These are phyloP conservation scores for Fregata magnificens DNA, from an alignment of 2,113 vertebrate species.

Conservation along the genomic window DNA sequence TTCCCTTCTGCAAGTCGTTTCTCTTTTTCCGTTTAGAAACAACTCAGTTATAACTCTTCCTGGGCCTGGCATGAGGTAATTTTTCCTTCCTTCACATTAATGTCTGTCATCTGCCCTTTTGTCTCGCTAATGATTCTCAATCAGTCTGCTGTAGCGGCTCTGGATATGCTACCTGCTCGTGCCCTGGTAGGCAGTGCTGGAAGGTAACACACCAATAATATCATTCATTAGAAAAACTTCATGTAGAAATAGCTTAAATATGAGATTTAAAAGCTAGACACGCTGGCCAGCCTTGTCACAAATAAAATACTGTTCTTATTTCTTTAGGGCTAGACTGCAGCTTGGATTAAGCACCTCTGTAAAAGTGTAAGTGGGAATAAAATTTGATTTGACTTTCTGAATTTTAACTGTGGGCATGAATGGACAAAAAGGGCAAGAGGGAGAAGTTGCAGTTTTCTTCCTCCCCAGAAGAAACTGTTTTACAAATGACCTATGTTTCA, in stretches of 20 bases:
- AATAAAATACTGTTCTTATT: background rate
- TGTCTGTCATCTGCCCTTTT: slow-evolving; percentile 16
- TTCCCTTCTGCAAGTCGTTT: background rate
- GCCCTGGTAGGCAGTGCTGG: background rate
- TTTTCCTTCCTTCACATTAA: slow-evolving; percentile 15
- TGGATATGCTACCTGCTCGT: background rate
- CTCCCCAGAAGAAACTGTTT: background rate
- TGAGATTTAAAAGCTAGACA: background rate
- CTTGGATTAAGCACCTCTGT: background rate
- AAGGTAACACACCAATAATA: background rate
- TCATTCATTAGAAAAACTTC: background rate
- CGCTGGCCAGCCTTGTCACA: background rate
- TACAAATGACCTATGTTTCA: background rate
- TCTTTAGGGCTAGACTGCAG: background rate
- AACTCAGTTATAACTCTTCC: background rate
- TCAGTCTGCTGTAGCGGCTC: background rate
- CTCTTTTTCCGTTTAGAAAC: background rate
- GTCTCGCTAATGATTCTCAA: background rate
- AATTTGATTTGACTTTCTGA: background rate
- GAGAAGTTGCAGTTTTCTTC: background rate
- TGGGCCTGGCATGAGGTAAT: background rate
- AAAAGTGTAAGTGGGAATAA: background rate
- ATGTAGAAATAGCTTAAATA: background rate
- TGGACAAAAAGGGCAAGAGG: background rate
- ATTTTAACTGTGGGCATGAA: background rate